Conservation (phyloP, 1,140 invertebrate genomes). For the Ectropis grisescens region DNA sequence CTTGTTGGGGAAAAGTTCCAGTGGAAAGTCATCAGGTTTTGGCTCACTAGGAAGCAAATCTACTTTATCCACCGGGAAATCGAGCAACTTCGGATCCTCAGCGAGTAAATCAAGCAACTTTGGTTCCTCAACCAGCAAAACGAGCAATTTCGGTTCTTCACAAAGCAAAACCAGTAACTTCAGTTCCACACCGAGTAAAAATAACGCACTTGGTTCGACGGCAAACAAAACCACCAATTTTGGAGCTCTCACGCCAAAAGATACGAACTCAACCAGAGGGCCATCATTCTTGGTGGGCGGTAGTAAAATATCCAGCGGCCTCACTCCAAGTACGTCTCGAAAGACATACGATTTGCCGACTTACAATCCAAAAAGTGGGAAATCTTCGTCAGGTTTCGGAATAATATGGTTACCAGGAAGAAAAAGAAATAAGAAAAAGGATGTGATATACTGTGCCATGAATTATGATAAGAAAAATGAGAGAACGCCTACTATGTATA, state of each 20-base stretch:
- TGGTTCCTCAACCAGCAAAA: neutral
- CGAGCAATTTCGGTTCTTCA: neutral
- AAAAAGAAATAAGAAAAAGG: conserved; percentile 44
- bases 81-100: neutral
- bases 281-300: too few relatives aligned
- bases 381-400: conserved; percentile 31
- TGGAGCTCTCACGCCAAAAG: conserved; percentile 1
- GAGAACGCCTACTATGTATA: conserved; percentile 46
- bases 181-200: too few relatives aligned
- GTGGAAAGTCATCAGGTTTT: conserved; percentile 2
- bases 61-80: neutral
- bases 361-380: conserved; percentile 21
- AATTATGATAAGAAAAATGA: conserved; percentile 30
- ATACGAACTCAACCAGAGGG: too few relatives aligned
- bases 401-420: conserved; percentile 46
- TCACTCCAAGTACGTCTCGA: conserved; percentile 9
- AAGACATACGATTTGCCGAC: too few relatives aligned
- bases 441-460: conserved; percentile 28
- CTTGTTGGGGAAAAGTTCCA: conserved; percentile 3
- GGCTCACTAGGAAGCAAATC: conserved; percentile 3
- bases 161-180: too few relatives aligned
- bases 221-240: conserved; percentile 2
- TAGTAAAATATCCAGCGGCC: too few relatives aligned
- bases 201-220: too few relatives aligned
- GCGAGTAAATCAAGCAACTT: neutral